Conservation (phyloP, 2,888 invertebrate species). For the Troides oblongomaculatus region DNA sequence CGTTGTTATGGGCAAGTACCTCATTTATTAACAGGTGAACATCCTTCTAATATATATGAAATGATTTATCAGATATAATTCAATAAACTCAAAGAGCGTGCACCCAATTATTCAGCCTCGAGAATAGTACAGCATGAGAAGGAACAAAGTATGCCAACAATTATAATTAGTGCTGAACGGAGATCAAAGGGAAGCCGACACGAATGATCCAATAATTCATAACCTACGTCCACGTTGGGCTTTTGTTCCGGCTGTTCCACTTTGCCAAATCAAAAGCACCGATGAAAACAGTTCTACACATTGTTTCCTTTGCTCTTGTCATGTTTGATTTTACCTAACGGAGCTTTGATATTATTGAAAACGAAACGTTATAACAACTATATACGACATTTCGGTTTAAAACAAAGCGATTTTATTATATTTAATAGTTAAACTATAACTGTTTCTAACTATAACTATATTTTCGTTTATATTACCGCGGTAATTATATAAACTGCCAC, state of each 20-base stretch:
- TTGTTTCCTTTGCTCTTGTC: not conserved
- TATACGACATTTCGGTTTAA: no score
- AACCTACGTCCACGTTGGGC: constrained; percentile 3
- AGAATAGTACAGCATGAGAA: constrained; percentile 12
- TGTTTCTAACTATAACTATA: no score
- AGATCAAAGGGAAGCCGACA: constrained; percentile 24
- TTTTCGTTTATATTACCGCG: no score
- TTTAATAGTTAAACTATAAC: no score
- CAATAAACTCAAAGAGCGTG: constrained; percentile 11
- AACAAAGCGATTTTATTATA: no score
- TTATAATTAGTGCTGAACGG: constrained; percentile 21
- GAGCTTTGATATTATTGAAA: not conserved
- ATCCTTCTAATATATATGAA: no score
- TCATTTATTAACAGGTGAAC: no score
- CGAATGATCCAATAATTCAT: constrained; percentile 24
- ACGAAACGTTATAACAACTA: not conserved
- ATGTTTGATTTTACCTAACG: not conserved
- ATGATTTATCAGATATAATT: constrained; percentile 11
- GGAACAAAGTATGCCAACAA: constrained; percentile 13
- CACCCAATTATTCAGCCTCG: constrained; percentile 21
- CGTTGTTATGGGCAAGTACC: no score
- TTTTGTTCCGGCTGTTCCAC: constrained; percentile 12
- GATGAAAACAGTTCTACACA: constrained; percentile 5
- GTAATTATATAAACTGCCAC: no score
- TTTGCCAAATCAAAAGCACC: constrained; percentile 15